Percentiles rank a stretch among this genome's conserved stretches.
Evolutionary conservation across 2,888 invertebrate species (phyloP).

Genomic region (Lamellibrachia satsuma): DNA sequence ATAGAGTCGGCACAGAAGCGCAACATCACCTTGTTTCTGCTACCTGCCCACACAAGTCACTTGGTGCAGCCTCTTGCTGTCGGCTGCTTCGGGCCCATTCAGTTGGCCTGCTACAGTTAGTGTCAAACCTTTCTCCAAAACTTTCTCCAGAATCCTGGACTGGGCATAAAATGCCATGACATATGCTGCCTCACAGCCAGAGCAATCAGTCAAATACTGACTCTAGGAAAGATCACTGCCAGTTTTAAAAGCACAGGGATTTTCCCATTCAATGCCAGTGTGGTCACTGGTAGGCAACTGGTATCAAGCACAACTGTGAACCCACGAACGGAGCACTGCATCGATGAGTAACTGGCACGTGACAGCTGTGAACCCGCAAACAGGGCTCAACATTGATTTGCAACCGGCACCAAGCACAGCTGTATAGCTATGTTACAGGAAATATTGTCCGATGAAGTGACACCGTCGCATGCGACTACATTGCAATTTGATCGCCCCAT

Average conservation of each 20-base stretch:
- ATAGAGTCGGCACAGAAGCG: constrained; percentile 44
- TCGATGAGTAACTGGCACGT: no score
- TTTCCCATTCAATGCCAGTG: not conserved
- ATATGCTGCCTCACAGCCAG: constrained; percentile 32
- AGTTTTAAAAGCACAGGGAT: constrained; percentile 30
- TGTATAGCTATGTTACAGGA: no score
- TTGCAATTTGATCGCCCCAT: no score
- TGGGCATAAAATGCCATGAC: constrained; percentile 28
- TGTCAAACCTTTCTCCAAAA: constrained; percentile 33
- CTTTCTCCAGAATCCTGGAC: constrained; percentile 22
- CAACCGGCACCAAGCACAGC: no score
- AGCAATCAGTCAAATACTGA: constrained; percentile 34
- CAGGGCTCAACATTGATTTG: not conserved
- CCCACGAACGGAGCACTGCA: no score
- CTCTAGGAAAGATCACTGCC: constrained; percentile 33
- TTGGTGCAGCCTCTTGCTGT: constrained; percentile 33
- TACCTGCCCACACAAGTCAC: constrained; percentile 40
- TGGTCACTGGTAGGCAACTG: not conserved
- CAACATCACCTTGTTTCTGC: constrained; percentile 44
- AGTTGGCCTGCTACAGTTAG: constrained; percentile 32
- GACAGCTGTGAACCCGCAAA: not conserved
- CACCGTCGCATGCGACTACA: no score
- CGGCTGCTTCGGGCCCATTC: constrained; percentile 27
- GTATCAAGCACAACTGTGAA: not conserved
- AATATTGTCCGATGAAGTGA: no score